Evolutionary conservation across 2,888 invertebrate genomes (phyloP), one percentile per base, ranked within the genome.

Genomic region (Gastracanthus pulcherrimus): DNA sequence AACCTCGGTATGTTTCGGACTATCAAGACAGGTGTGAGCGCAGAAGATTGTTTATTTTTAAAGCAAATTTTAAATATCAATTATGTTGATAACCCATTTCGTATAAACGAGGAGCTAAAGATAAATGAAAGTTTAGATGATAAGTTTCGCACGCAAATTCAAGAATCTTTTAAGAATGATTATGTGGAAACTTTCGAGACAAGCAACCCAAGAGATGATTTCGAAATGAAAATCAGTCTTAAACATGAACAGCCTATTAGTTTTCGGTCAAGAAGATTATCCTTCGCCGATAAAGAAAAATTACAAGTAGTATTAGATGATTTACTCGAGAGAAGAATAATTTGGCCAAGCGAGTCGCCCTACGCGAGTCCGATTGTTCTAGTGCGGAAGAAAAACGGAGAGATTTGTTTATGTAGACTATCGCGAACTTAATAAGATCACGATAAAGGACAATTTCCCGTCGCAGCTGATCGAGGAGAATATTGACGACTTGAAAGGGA

Each of bases 201-300:
- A 23, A 3, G 5, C 23, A 45, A 23, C 9, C 45, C 5, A 23
- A 23, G 23, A n/a, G 23, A 23, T 19, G 13, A 41, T 9, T 3
- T 69, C 2, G 9, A 26, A 4, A 69, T 69, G 4, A 29, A 69
- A 38, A 23, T 69, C 26, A 4, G 3, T 9, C 19, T 69, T 4
- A 26, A 23, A 29, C 69, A 9, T 5, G 29, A 69, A 23, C 4
- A 55, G 5, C 5, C 55, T 3, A 55, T 55, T 23, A 38, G 9
- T 9, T 38, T 6, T 38, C 38, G 38, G 4, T 34, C 62, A 4
- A 1, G 34, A 62, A 5, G 62, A 34, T 41, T 78, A 70, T 60
- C 82, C 2, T 75, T 26, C 31, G 11, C 62, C 2, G 78, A 82
- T 19, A 82, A 79, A 74, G 41, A 78, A 31, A 58, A 26, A 31